Base-by-base conservation (phyloP, 2,797 vertebrate species). In the Gallirallus australis region DNA sequence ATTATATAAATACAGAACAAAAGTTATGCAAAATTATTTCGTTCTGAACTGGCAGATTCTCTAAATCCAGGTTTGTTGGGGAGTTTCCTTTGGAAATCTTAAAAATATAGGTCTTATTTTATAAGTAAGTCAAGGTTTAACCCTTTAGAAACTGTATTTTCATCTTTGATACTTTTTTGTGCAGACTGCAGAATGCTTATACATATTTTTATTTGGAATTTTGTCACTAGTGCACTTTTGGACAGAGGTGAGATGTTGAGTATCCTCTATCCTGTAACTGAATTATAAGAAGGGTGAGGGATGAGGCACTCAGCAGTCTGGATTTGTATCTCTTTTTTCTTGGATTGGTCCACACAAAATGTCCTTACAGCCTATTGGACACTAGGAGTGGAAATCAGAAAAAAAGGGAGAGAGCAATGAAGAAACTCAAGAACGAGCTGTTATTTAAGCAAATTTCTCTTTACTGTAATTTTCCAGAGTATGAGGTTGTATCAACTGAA, bases 401-500 rank as follows among this genome's bases (percentile, higher is more conserved):
- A 12, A 75, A 14, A 52, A 76, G 63, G 86, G 30, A 70, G 52
- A 48, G 18, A 35, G 11, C 33, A 73, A 70, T 31, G 28, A 82
- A 76, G n/a, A 68, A 37, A 12, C 18, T 82, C 15, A 10, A 53
- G 6, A 18, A 37, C 64, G 6, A 76, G 16, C 54, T 76, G 20
- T 57, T 79, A 50, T 25, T 82, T 73, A 76, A 80, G 24, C 18
- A 82, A 35, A 60, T 80, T 73, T 94, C 71, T 96, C 16, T 95
- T 91, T 77, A 37, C 69, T 78, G 19, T 95, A 21, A 47, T 86
- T 96, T 97, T 93, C 82, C 96, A 99, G 99, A 99, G 93, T 99
- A 99, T 97, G 98, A 99, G 95, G 98, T 99, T 56, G 98, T 98
- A 82, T 99, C 99, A 79, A 99, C 97, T 79, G 98, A 99, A 94